These are phyloP conservation scores for Amyelois transitella DNA, from an alignment of 1,140 invertebrate genomes.

Conservation along the genomic window DNA sequence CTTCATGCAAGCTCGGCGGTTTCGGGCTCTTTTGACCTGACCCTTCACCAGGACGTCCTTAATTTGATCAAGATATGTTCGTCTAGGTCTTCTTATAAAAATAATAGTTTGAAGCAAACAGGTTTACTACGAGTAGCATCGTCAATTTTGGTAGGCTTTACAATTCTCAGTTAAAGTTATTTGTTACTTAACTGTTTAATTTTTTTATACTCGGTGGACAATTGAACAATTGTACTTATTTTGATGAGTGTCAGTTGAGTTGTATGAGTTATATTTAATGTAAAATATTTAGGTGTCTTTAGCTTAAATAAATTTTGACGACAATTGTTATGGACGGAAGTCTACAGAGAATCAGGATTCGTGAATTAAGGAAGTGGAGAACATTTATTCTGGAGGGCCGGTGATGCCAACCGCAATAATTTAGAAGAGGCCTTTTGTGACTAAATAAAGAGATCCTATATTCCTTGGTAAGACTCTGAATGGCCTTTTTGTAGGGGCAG, in stretches of 20 bases:
- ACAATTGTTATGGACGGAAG: neutral
- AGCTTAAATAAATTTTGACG: neutral
- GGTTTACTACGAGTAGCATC: no score
- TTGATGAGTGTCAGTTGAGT: no score
- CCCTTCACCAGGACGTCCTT: no score
- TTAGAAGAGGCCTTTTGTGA: slow-evolving; percentile 3
- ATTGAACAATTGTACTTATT: no score
- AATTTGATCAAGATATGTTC: no score
- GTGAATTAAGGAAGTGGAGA: neutral
- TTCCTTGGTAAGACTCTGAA: neutral
- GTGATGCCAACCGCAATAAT: neutral
- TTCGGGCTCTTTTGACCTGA: no score
- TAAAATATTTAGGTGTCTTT: no score
- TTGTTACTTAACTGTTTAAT: neutral
- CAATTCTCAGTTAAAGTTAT: neutral
- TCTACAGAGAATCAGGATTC: neutral
- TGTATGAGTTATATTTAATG: no score
- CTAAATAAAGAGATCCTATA: neutral
- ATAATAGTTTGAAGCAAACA: no score
- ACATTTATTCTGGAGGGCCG: neutral
- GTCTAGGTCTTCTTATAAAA: no score
- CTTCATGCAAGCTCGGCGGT: no score
- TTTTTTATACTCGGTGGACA: neutral
- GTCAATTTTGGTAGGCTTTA: neutral
- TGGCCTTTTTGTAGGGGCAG: neutral